These are phyloP conservation scores for Rhea americana DNA, from an alignment of 2,113 vertebrate species.

Conservation along the genomic window DNA sequence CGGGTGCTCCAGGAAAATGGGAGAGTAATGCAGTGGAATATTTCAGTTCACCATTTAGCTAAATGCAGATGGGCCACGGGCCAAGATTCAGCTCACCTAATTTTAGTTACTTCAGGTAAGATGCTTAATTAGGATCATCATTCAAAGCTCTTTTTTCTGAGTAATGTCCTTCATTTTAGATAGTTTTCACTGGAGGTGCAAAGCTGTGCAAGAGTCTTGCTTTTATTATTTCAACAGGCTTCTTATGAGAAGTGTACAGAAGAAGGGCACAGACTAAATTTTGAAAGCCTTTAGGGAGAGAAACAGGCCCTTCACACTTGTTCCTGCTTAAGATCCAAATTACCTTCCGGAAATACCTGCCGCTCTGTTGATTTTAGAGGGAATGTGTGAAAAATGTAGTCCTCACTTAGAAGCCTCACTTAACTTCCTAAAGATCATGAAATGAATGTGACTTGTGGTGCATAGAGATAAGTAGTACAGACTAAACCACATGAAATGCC, in stretches of 20 bases:
- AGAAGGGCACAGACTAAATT: not conserved
- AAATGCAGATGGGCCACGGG: not conserved
- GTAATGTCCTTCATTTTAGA: not conserved
- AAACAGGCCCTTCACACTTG: not conserved
- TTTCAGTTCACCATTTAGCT: not conserved
- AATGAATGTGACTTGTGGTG: not conserved
- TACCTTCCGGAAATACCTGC: not conserved
- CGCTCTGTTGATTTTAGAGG: not conserved
- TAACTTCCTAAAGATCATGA: not conserved
- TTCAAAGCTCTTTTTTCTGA: not conserved
- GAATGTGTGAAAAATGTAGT: not conserved
- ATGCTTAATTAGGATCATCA: not conserved
- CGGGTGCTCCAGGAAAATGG: not conserved
- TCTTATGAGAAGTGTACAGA: not conserved
- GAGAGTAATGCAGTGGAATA: not conserved
- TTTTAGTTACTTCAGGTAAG: not conserved
- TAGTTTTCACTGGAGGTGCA: not conserved
- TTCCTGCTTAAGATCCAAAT: not conserved
- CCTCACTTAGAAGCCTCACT: not conserved
- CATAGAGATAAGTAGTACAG: not conserved
- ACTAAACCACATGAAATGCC: not conserved
- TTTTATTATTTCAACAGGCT: not conserved
- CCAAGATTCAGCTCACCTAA: not conserved
- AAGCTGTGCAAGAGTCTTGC: not conserved
- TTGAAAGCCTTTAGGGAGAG: fast-evolving